Evolutionary conservation across 2,888 invertebrate species (phyloP), one percentile per base, ranked within the genome.

Genomic region (Apocheima hispidaria): DNA sequence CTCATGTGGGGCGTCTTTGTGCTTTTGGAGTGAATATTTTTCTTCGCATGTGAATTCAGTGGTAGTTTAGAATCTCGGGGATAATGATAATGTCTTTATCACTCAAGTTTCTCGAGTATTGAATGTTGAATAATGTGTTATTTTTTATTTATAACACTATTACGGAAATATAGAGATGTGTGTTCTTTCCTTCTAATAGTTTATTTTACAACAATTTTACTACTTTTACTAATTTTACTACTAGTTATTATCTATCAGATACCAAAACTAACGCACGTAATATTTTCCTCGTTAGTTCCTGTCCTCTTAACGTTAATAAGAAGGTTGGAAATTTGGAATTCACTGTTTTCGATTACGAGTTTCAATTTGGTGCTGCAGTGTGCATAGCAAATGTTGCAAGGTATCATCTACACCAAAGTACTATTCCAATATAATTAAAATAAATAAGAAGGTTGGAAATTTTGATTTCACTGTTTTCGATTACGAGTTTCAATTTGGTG

Each of bases 1-100:
- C 73, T 73, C 72, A 57, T 71, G 68, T 71, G 68, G 69, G 63
- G 66, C 72, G 75, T 79, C 78, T 81, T 74, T 78, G 75, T 79
- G 69, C 66, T 60, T 57, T 46, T 53, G 46, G 43, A 53, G 49
- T 63, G 62, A 62, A 68, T 66, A 56, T 60, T 65, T 63, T 63
- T 61, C 62, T 54, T 58, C 68, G 49, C 65, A 52, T 53, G 60
- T 55, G 56, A 46, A 52, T 52, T 46, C 51, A 63, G 64, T 61
- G 55, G 58, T 49, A 43, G 60, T 54, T 60, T 64, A 38, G 50
- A 67, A 61, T 59, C 52, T 60, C 53, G 61, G 61, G 58, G 56
- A 65, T 66, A 64, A 66, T 69, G 68, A 66, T 70, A 65, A 69
- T 66, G 66, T 68, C 57, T 60, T 60, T 68, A 60, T 66, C 64